Conservation (phyloP, 1,140 invertebrate genomes). For the Microvelia longipes region DNA sequence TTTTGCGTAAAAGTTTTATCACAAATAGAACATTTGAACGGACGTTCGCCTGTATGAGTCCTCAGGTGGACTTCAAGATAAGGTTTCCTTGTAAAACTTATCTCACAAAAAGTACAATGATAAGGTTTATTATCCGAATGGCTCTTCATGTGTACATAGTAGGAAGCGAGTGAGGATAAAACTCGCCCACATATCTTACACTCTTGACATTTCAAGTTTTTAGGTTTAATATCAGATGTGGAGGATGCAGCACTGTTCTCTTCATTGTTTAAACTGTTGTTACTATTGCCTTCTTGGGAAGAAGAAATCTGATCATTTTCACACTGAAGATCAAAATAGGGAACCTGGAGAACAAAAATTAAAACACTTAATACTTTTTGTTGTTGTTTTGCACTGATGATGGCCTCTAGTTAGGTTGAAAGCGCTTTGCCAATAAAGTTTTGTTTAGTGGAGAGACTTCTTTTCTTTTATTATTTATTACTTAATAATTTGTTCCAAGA, state of each 20-base stretch:
- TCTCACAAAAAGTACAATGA: constrained; percentile 55
- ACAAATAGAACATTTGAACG: constrained; percentile 37
- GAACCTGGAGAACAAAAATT: neutral
- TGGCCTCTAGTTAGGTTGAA: too few relatives aligned
- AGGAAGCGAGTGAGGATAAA: constrained; percentile 53
- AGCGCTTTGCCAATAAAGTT: too few relatives aligned
- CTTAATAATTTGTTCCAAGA: too few relatives aligned
- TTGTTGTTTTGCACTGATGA: too few relatives aligned
- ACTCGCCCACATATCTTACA: constrained; percentile 25
- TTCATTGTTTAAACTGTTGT: neutral
- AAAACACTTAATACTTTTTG: too few relatives aligned
- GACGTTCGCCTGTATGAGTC: constrained; percentile 39
- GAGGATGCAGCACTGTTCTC: neutral
- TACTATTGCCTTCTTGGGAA: neutral
- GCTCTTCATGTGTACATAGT: constrained; percentile 65
- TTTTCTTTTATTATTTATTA: too few relatives aligned
- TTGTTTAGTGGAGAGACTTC: too few relatives aligned
- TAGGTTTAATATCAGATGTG: neutral
- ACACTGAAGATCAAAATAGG: neutral
- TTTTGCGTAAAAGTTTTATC: constrained; percentile 21
- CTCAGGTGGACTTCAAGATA: constrained; percentile 46
- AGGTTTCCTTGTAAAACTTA: constrained; percentile 53
- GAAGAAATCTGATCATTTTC: neutral
- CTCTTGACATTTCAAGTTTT: neutral
- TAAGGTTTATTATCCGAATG: constrained; percentile 63